Base-by-base conservation (phyloP, 2,113 vertebrate genomes). In the Dolichallabes microphthalmus region DNA sequence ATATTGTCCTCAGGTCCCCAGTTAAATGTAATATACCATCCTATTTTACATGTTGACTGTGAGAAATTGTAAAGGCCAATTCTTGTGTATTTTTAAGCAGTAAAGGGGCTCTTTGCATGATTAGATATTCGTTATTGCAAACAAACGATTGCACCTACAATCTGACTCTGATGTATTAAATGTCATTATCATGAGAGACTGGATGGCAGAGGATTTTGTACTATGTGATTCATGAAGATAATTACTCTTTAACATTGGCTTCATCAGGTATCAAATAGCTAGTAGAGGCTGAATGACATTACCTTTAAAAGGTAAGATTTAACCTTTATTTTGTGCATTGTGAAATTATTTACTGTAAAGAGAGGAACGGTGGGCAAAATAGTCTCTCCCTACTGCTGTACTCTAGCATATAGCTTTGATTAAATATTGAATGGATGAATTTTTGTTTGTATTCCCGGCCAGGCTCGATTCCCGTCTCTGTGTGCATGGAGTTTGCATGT, bases 1-100 rank as follows among this genome's bases (percentile, higher is more conserved):
- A 13, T 64, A 13, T 25, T 83, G 30, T 73, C 68, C 53, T 73
- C 32, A 73, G 82, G 39, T 82, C 80, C 80, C 53, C 55, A 32
- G 10, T 80, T 19, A 68, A 77, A 52, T 55, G 13, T 74, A 85
- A 69, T 12, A 60, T 69, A 71, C n/a, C 32, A n/a, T 32, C 81
- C 30, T 55, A 15, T 66, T 82, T 53, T 82, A 64, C 20, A 27
- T 17, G n/a, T 50, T 82, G n/a, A 52, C 32, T 39, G 19, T 79
- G 20, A 30, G 15, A 12, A 60, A 60, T 60, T 60, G 4, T 39
- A 71, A 39, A 71, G 35, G 64, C 64, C 17, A 79, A 25, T 22
- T 14, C 22, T 25, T 79, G 19, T 60, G 50, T 50, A 82, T 69
- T 69, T 66, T 82, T 71, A 55, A 82, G 11, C 64, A 79, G 30